Percentiles rank a stretch among this genome's conserved stretches.
phyloP scores from a whole-genome alignment of 1,140 invertebrate species.

The Eriocheir sinensis region DNA sequence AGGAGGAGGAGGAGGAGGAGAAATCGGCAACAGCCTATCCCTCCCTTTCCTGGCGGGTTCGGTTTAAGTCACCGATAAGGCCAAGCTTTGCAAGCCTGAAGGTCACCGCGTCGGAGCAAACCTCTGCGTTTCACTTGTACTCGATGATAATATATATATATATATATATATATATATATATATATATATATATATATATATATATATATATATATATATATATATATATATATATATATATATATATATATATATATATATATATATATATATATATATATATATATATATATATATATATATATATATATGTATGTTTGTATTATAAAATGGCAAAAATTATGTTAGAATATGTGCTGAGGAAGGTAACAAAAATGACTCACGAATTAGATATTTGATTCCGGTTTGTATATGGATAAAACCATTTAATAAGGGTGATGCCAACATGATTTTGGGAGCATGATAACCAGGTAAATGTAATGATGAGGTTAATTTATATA shows the following conservation, averaged over 20 bases:
- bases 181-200: slow-evolving; percentile 34
- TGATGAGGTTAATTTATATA: too few relatives aligned
- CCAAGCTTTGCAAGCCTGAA: background rate
- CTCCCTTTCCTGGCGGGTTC: background rate
- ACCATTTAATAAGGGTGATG: too few relatives aligned
- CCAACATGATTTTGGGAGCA: too few relatives aligned
- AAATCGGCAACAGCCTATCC: background rate
- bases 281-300: background rate
- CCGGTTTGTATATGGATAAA: too few relatives aligned
- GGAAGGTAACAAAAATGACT: too few relatives aligned
- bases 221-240: slow-evolving; percentile 40
- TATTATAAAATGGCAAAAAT: too few relatives aligned
- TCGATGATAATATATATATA: too few relatives aligned
- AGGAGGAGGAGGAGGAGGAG: too few relatives aligned
- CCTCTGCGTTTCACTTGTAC: background rate
- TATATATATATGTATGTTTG: background rate
- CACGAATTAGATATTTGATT: too few relatives aligned
- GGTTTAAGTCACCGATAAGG: background rate
- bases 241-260: slow-evolving; percentile 29
- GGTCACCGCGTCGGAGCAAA: background rate
- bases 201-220: slow-evolving; percentile 27
- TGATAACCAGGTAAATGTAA: too few relatives aligned
- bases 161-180: background rate
- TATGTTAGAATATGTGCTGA: too few relatives aligned
- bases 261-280: background rate